Percentiles rank a stretch among this genome's conserved stretches.
phyloP scores from a whole-genome alignment of 2,797 vertebrate species.

The Neostethus bicornis region DNA sequence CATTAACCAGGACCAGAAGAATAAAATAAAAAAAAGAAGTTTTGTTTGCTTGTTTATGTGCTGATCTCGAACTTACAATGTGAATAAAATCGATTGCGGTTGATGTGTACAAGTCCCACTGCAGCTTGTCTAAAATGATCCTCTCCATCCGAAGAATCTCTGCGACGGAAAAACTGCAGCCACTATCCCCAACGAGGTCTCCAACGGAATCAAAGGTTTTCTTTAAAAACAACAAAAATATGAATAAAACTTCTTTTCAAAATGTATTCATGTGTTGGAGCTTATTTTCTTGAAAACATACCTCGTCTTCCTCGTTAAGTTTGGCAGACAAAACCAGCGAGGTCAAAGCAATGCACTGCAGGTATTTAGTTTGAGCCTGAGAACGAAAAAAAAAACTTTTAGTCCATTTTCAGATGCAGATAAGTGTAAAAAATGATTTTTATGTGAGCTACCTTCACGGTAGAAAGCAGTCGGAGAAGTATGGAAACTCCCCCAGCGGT shows the following conservation, averaged over 20 bases:
- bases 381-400: neutral
- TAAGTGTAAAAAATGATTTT: neutral
- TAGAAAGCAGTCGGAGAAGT: slow-evolving; percentile 77
- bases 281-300: slow-evolving; percentile 31
- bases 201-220: slow-evolving; percentile 86
- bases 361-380: slow-evolving; percentile 83
- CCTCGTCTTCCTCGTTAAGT: slow-evolving; percentile 86
- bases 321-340: slow-evolving; percentile 86
- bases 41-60: slow-evolving; percentile 33
- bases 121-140: slow-evolving; percentile 87
- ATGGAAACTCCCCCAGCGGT: slow-evolving; percentile 79
- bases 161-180: slow-evolving; percentile 83
- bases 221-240: slow-evolving; percentile 60
- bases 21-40: neutral
- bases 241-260: slow-evolving; percentile 80
- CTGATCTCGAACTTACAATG: slow-evolving; percentile 80
- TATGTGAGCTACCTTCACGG: slow-evolving; percentile 72
- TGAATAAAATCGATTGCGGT: slow-evolving; percentile 88
- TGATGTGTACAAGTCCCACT: slow-evolving; percentile 86
- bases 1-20: neutral
- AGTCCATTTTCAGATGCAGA: slow-evolving; percentile 1
- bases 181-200: slow-evolving; percentile 83
- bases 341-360: slow-evolving; percentile 80
- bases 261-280: neutral
- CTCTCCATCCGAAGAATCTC: slow-evolving; percentile 90